phyloP scores from a whole-genome alignment of 2,797 vertebrate genomes.

The Iguana delicatissima region DNA sequence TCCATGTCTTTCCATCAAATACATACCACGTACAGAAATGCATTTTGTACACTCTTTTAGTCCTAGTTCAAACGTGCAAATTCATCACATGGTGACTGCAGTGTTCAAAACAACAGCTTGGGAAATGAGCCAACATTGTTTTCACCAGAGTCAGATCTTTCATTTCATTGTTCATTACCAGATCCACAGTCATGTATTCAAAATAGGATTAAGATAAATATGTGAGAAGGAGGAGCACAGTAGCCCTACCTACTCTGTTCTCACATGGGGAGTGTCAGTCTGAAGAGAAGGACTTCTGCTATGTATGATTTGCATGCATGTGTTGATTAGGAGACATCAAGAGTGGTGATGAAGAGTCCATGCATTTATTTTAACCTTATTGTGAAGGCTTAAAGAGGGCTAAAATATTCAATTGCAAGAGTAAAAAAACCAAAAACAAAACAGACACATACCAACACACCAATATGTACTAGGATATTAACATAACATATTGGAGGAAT shows the following conservation, averaged over 20 bases:
- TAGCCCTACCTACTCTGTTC: no score
- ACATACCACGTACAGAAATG: constrained; percentile 66
- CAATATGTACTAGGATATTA: neutral
- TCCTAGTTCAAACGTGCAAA: neutral
- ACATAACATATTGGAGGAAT: neutral
- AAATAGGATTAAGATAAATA: no score
- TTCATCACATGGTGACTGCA: neutral
- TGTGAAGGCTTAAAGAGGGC: neutral
- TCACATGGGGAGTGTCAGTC: no score
- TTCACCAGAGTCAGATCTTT: neutral
- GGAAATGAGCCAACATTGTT: neutral
- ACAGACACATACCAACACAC: neutral
- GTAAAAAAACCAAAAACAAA: neutral
- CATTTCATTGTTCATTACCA: neutral
- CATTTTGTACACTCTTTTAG: constrained; percentile 62
- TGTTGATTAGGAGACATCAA: no score
- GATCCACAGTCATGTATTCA: no score
- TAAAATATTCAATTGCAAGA: neutral
- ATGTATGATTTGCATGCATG: no score
- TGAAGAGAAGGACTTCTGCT: no score
- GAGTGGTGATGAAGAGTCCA: no score
- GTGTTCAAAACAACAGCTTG: neutral
- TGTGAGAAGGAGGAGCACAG: no score
- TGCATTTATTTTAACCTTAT: neutral
- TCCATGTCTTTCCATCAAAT: constrained; percentile 53